phyloP scores from a whole-genome alignment of 2,888 invertebrate species.

The Onthophagus sagittarius region DNA sequence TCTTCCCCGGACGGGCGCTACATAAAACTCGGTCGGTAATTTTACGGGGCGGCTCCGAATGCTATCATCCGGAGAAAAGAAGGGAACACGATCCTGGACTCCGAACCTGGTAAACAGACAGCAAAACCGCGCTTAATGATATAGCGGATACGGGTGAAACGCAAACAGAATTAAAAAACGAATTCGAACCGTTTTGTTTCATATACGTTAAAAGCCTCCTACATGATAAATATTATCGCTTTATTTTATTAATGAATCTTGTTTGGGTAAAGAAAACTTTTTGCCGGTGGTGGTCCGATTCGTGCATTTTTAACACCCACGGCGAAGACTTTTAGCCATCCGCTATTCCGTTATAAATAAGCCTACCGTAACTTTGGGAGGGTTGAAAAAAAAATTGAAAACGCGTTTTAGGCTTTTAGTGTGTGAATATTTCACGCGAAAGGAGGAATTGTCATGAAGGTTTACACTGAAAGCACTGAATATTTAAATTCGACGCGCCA shows the following conservation, averaged over 20 bases:
- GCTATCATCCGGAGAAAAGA: neutral
- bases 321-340: neutral
- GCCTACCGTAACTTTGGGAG: neutral
- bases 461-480: conserved; percentile 11
- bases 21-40: neutral
- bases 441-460: conserved; percentile 10
- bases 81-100: neutral
- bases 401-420: neutral
- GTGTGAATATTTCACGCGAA: neutral
- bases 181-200: too few relatives aligned
- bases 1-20: neutral
- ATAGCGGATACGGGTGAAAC: neutral
- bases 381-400: neutral
- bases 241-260: too few relatives aligned
- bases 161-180: neutral
- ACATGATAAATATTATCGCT: too few relatives aligned
- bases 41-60: neutral
- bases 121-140: conserved; percentile 7
- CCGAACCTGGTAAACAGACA: conserved; percentile 1
- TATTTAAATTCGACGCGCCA: neutral
- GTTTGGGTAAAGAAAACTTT: too few relatives aligned
- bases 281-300: neutral
- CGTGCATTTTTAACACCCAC: neutral
- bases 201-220: too few relatives aligned
- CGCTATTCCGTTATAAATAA: neutral